Evolutionary conservation across 2,113 vertebrate genomes (phyloP), one percentile per base, ranked within the genome.

Genomic region (Paramisgurnus dabryanus): DNA sequence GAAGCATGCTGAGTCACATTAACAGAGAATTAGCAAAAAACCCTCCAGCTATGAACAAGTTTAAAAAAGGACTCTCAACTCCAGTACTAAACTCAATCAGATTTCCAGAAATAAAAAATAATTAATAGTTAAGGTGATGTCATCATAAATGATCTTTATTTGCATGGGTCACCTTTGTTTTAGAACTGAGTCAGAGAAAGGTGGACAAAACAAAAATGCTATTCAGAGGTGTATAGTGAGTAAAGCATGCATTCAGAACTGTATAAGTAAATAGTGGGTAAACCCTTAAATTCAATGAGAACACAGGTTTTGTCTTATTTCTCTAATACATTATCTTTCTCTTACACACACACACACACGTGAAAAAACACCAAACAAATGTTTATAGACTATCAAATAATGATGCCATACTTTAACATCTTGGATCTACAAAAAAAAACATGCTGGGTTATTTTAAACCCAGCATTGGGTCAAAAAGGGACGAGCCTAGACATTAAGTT

Each of bases 1-100:
- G 43, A 78, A 65, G 72, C 81, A 80, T 80, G 81, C 74, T 83
- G 74, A 75, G 67, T 80, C 84, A 83, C 81, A 83, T 83, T 83
- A 85, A 83, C 73, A 80, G 76, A 75, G 70, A 83, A 83, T 85
- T 85, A 83, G 64, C 57, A 78, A 63, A 81, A 73, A 60, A 40
- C 61, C 76, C 73, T 75, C 63, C 65, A 80, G 81, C 74, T 73
- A 72, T 22, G 55, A 68, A 9, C 11, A 12, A 43, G 61, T 9
- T 34, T 34, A 34, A 34, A 67, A 72, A 68, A 43, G 50, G 27
- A 39, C 15, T 69, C 65, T 9, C 34, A 47, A 57, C 49, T 74
- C 57, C 55, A 55, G 55, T 41, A 27, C 40, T 80, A 67, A 27
- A 27, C 12, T 58, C 40, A 67, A 18, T 73, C 60, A 71, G 49